Percentiles rank a stretch among this genome's conserved stretches.
Conservation (phyloP, 2,888 invertebrate species). For the Macrophya alboannulata region DNA sequence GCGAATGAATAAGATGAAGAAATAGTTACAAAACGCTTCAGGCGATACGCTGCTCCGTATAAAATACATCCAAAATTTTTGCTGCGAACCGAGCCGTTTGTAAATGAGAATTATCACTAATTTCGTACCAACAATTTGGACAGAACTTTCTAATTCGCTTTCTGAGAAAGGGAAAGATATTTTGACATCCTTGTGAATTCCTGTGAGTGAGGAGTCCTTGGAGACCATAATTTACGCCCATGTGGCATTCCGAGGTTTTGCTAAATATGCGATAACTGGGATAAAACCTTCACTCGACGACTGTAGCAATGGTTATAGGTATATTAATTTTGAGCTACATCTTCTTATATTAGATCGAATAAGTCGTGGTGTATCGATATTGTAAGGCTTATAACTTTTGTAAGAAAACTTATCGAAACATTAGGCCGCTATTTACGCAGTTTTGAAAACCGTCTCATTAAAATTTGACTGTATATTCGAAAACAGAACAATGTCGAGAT, state of each 20-base stretch:
- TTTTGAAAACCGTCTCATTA: constrained; percentile 11
- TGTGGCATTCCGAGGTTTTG: neutral
- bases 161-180: neutral
- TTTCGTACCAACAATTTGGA: neutral
- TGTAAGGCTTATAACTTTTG: neutral
- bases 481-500: constrained; percentile 18
- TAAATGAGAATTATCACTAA: neutral
- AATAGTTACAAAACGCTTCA: neutral
- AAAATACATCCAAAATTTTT: neutral
- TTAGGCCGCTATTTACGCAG: neutral
- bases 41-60: neutral
- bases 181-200: neutral
- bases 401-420: neutral
- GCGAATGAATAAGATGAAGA: constrained; percentile 20
- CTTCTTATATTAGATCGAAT: neutral
- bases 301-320: neutral
- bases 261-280: neutral
- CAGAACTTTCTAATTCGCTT: neutral
- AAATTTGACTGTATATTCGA: neutral
- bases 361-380: neutral
- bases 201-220: neutral
- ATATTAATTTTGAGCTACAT: neutral
- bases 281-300: neutral
- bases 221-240: neutral
- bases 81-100: neutral